Evolutionary conservation across 2,797 vertebrate species (phyloP).

Genomic region (Chiroxiphia lanceolata): DNA sequence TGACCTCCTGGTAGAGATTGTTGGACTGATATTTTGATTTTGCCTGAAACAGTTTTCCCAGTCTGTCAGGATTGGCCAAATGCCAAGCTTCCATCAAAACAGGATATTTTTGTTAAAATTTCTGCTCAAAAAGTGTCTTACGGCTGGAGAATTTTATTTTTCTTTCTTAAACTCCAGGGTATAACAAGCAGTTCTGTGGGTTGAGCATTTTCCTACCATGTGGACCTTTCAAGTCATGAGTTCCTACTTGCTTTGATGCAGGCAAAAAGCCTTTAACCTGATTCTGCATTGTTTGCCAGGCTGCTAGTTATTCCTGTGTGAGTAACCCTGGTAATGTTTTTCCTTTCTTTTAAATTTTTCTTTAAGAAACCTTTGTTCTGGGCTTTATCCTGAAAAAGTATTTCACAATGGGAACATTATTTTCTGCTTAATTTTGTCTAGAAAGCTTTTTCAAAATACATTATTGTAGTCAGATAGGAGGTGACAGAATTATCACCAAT

Average conservation of each 20-base stretch:
- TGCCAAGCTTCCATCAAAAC: background rate
- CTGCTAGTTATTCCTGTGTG: background rate
- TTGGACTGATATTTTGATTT: background rate
- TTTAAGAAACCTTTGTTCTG: background rate
- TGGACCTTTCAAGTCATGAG: background rate
- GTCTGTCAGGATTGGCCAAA: background rate
- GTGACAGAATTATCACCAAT: background rate
- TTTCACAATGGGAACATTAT: background rate
- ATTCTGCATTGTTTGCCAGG: background rate
- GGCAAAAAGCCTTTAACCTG: background rate
- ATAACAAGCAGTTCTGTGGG: background rate
- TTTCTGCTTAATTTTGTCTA: background rate
- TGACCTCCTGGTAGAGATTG: background rate
- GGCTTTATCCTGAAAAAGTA: background rate
- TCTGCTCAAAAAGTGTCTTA: background rate
- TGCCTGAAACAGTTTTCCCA: background rate
- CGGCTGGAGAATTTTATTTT: background rate
- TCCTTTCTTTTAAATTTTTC: background rate
- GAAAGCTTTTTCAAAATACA: background rate
- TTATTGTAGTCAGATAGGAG: background rate
- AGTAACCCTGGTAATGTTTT: background rate
- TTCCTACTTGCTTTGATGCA: background rate
- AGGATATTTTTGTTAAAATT: background rate
- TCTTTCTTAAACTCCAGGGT: background rate
- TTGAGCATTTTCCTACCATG: fast-evolving